These are phyloP conservation scores for Cyanistes caeruleus DNA, from an alignment of 2,113 vertebrate genomes.

Conservation along the genomic window DNA sequence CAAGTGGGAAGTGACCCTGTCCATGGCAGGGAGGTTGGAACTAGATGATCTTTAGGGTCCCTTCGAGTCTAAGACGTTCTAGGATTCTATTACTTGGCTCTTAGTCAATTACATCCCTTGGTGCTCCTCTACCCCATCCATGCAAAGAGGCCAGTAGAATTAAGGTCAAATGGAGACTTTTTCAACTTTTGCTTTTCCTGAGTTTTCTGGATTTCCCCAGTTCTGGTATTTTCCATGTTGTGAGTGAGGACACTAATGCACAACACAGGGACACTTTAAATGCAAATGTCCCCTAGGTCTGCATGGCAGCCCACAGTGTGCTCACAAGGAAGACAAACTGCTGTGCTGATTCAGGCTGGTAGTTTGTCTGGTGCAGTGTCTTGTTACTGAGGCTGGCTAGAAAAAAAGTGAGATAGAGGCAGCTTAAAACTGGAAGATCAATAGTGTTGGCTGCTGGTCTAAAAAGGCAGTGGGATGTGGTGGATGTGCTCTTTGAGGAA, in stretches of 20 bases:
- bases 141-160: background rate
- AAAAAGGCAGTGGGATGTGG: background rate
- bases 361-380: background rate
- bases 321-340: background rate
- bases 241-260: background rate
- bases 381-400: background rate
- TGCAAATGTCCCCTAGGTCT: background rate
- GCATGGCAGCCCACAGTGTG: background rate
- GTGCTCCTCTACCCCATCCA: background rate
- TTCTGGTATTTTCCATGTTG: accelerated
- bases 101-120: background rate
- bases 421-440: background rate
- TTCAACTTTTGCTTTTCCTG: background rate
- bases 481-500: background rate
- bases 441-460: background rate
- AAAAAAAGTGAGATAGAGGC: background rate
- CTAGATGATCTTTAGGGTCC: background rate
- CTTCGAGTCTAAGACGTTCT: background rate
- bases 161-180: background rate
- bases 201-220: background rate
- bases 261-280: accelerated
- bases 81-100: background rate
- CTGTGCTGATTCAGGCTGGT: background rate
- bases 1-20: background rate
- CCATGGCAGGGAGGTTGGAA: background rate